phyloP scores from a whole-genome alignment of 1,140 invertebrate species.

The Aplysia californica region DNA sequence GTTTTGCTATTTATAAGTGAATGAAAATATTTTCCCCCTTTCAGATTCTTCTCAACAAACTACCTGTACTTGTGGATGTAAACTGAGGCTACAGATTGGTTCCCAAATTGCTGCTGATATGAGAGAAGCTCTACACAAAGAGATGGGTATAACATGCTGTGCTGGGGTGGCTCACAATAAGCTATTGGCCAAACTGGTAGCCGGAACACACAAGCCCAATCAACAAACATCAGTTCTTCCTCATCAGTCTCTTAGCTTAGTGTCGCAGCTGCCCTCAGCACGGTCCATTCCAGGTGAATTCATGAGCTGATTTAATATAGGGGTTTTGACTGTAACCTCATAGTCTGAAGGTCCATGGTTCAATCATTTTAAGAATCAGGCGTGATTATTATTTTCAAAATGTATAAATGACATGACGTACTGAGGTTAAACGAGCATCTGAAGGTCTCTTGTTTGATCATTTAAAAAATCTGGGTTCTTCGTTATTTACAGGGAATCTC shows the following conservation, averaged over 20 bases:
- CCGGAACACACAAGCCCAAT: conserved; percentile 77
- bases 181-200: conserved; percentile 82
- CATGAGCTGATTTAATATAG: background rate
- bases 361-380: too few species aligned
- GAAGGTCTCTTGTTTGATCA: too few species aligned
- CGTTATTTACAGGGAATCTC: too few species aligned
- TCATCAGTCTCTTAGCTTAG: conserved; percentile 73
- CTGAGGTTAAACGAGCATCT: too few species aligned
- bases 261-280: conserved; percentile 63
- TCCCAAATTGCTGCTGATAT: conserved; percentile 58
- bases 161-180: conserved; percentile 88
- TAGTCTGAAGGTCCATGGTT: too few species aligned
- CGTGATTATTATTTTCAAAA: too few species aligned
- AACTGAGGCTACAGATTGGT: conserved; percentile 40
- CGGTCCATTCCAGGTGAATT: conserved; percentile 49
- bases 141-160: conserved; percentile 80
- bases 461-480: too few species aligned
- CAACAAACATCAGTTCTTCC: conserved; percentile 84
- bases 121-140: conserved; percentile 39
- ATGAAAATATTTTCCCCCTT: too few species aligned
- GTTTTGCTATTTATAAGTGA: too few species aligned
- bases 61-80: conserved; percentile 55
- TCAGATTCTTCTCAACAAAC: too few species aligned
- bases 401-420: too few species aligned
- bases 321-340: too few species aligned